Conservation (phyloP, 2,888 invertebrate genomes). For the Mythimna impura region DNA sequence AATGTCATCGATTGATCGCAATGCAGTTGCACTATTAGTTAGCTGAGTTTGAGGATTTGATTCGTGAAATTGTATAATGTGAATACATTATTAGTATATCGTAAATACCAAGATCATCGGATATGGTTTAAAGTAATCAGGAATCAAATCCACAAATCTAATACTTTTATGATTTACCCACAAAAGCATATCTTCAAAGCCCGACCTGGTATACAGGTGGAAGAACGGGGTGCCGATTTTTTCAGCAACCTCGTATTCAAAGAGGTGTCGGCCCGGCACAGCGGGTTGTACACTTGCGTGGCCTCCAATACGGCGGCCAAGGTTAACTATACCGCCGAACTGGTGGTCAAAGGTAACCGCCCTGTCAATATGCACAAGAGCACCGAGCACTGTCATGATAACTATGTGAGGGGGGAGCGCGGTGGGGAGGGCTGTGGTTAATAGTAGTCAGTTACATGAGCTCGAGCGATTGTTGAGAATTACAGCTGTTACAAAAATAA, state of each 20-base stretch:
- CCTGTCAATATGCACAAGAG: constrained; percentile 69
- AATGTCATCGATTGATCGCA: too few relatives aligned
- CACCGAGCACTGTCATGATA: constrained; percentile 67
- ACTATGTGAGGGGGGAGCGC: constrained; percentile 55
- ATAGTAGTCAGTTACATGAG: not conserved
- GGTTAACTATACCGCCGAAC: constrained; percentile 93
- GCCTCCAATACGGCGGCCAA: constrained; percentile 94
- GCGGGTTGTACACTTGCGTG: constrained; percentile 94
- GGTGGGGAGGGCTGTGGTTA: not conserved
- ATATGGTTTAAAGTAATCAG: not conserved
- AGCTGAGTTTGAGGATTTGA: constrained; percentile 11
- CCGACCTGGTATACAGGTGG: constrained; percentile 87
- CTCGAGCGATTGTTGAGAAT: not conserved
- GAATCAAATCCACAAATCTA: constrained; percentile 5
- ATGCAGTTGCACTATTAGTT: constrained; percentile 34
- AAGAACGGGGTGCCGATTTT: constrained; percentile 93
- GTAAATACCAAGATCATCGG: too few relatives aligned
- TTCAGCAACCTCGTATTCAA: constrained; percentile 94
- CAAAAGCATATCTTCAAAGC: constrained; percentile 56
- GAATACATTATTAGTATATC: too few relatives aligned
- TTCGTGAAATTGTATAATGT: constrained; percentile 7
- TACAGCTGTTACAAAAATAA: not conserved
- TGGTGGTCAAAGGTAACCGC: constrained; percentile 93
- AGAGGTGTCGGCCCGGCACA: constrained; percentile 93
- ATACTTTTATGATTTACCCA: constrained; percentile 2